Conservation (phyloP, 2,888 invertebrate genomes). For the Oscheius sp. region DNA sequence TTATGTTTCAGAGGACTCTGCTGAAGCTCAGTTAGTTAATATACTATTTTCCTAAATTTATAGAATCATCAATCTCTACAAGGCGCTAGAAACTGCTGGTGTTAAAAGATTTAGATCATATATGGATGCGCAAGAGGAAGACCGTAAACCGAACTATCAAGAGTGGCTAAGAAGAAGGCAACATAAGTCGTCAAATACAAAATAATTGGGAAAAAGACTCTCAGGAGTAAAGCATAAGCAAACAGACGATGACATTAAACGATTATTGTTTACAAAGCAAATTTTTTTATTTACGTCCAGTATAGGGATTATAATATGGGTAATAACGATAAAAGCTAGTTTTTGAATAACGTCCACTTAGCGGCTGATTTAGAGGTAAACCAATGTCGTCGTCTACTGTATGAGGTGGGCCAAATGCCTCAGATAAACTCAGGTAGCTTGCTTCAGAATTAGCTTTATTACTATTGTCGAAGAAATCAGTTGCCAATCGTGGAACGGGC, state of each 20-base stretch:
- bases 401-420: conserved; percentile 26
- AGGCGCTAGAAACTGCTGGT: no score
- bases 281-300: background rate
- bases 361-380: conserved; percentile 43
- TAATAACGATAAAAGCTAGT: conserved; percentile 19
- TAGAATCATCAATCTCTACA: no score
- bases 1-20: background rate
- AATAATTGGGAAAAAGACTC: no score
- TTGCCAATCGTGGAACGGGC: conserved; percentile 4
- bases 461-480: conserved; percentile 8
- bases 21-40: background rate
- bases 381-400: conserved; percentile 51
- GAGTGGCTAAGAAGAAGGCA: no score
- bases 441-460: background rate
- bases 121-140: no score
- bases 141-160: no score
- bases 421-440: conserved; percentile 25
- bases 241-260: no score
- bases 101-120: no score
- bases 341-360: conserved; percentile 20
- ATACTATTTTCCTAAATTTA: background rate
- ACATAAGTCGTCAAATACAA: no score
- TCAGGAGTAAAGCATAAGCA: no score
- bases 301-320: conserved; percentile 16
- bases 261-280: no score